Evolutionary conservation across 64 coral and sea anemone species (phyloP).

Genomic region (Platygyra sinensis): DNA sequence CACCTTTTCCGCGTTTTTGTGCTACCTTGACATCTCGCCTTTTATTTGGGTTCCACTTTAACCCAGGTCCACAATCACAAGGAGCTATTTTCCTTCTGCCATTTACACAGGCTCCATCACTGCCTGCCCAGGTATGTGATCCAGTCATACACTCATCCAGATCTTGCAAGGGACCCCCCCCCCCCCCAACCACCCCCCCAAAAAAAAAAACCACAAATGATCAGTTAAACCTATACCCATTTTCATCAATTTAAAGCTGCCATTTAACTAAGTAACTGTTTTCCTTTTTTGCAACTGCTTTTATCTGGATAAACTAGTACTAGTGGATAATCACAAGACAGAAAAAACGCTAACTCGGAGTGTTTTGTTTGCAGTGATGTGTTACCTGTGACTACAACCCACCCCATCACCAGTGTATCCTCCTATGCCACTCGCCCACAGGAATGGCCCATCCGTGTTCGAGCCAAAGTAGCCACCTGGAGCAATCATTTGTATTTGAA

Average conservation of each 20-base stretch:
- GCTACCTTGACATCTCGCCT: constrained; percentile 9
- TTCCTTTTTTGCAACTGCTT: too few species aligned
- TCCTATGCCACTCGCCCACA: neutral
- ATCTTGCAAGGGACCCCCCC: too few species aligned
- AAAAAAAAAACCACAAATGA: too few species aligned
- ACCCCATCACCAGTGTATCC: constrained; percentile 5
- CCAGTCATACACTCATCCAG: neutral
- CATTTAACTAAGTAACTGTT: too few species aligned
- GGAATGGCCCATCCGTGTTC: neutral
- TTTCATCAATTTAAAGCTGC: too few species aligned
- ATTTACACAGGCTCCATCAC: constrained; percentile 61
- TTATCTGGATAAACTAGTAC: neutral
- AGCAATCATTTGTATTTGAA: neutral
- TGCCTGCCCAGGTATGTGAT: constrained; percentile 29
- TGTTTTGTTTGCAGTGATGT: neutral
- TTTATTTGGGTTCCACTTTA: constrained; percentile 18
- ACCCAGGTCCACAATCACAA: constrained; percentile 57
- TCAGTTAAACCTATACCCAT: too few species aligned
- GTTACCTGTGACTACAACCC: neutral
- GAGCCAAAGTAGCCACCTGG: neutral
- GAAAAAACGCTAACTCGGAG: too few species aligned
- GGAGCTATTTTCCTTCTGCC: constrained; percentile 54
- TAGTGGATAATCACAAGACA: too few species aligned
- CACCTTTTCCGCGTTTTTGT: neutral
- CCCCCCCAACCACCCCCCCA: too few species aligned